These are phyloP conservation scores for Regulus satrapa DNA, from an alignment of 2,113 vertebrate genomes.

Conservation along the genomic window DNA sequence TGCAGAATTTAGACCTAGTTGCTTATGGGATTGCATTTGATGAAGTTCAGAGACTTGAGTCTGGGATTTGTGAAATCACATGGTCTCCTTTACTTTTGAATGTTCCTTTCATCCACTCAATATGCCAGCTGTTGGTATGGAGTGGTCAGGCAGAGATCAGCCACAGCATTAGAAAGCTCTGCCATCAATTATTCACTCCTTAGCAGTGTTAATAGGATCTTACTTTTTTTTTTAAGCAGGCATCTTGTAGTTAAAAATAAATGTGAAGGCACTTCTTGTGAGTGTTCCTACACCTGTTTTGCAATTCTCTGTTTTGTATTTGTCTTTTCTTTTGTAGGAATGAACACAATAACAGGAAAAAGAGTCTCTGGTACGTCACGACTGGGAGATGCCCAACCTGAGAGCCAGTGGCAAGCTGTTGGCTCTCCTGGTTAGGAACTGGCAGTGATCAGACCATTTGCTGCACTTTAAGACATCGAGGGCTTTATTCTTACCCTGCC, in stretches of 20 bases:
- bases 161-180: background rate
- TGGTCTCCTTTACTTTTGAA: background rate
- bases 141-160: background rate
- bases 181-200: background rate
- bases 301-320: background rate
- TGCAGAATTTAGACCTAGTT: background rate
- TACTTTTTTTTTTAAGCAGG: background rate
- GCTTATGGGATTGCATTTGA: background rate
- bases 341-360: background rate
- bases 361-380: background rate
- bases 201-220: background rate
- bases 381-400: background rate
- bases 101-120: background rate
- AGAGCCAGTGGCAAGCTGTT: background rate
- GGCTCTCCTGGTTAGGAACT: background rate
- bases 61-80: background rate
- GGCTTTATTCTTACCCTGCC: background rate
- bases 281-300: background rate
- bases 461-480: background rate
- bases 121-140: background rate
- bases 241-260: background rate
- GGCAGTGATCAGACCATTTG: background rate
- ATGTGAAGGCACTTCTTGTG: background rate
- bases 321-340: background rate
- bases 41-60: background rate